A percentile compares a stretch with the other conserved stretches of the same genome.
Conservation (phyloP, 2,113 vertebrate genomes). For the Sturnus vulgaris region DNA sequence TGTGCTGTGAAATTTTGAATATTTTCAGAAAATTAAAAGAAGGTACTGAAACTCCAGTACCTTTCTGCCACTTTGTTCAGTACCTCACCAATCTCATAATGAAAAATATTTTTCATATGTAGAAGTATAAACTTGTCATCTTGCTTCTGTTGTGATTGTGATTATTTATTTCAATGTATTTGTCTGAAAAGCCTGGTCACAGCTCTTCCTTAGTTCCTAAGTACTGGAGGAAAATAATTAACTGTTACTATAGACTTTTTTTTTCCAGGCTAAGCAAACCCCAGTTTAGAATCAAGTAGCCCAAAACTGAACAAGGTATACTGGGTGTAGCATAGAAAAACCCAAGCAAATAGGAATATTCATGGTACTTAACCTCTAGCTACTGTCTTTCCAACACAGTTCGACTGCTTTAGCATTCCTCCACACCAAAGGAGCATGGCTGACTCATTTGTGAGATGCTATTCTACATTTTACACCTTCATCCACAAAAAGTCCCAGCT, state of each 20-base stretch:
- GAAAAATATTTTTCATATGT: neutral
- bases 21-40: neutral
- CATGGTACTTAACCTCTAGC: neutral
- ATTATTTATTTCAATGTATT: neutral
- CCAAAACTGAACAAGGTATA: neutral
- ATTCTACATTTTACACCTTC: neutral
- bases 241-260: neutral
- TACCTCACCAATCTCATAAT: neutral
- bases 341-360: neutral
- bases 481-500: fast-evolving
- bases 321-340: neutral
- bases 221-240: neutral
- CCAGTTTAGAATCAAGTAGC: neutral
- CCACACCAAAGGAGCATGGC: neutral
- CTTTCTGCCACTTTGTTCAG: neutral
- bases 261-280: neutral
- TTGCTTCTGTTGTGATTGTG: neutral
- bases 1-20: neutral
- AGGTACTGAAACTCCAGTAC: neutral
- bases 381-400: neutral
- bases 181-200: neutral
- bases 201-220: neutral
- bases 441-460: neutral
- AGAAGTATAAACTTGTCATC: neutral
- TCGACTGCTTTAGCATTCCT: neutral